Base-by-base conservation (phyloP, 2,113 vertebrate genomes). In the Archilochus colubris region DNA sequence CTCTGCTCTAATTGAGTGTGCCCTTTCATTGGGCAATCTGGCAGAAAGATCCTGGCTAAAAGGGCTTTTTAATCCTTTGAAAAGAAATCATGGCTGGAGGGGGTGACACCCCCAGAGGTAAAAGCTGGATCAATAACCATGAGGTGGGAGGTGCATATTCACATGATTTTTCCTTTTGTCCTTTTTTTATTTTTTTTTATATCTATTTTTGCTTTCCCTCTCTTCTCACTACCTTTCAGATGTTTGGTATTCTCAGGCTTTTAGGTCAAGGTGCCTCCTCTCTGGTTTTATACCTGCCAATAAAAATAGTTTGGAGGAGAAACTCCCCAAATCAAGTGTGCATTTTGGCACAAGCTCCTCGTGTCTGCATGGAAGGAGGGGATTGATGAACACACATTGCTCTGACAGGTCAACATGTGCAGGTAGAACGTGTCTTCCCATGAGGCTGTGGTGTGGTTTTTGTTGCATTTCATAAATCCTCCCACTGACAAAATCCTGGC, bases 351-450 rank as follows among this genome's bases (percentile, higher is more conserved):
- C 46, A 51, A 24, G 12, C 24, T 74, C 12, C 44, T 57, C 1
- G 33, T 20, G 36, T 3, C 36, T 15, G 23, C 62, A 2, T 31
- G 20, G 22, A 76, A 43, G 36, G 38, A 36, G 15, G 30, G 2
- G 19, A 24, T 2, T 31, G 17, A 66, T 3, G 36, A 50, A 5
- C 15, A 20, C 40, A 3, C 4, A 10, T 3, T 6, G 8, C 3
- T 54, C 17, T 14, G 16, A 9, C 2, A 43, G 83, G 21, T 63
- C 16, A 3, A 27, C 14, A 8, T 2, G 27, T 63, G 30, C 31
- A 23, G 25, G 11, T 53, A 55, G n/a, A 30, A 7, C 36, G 2
- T 0, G 0, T 40, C 53, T 44, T 44, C 38, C 53, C 21, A 5
- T 6, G n/a, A 86, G 54, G 8, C 13, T 44, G 18, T 31, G 16